A percentile compares a stretch with the other conserved stretches of the same genome.
These are phyloP conservation scores for Sebastes taczanowskii DNA, from an alignment of 2,797 vertebrate genomes.

Conservation along the genomic window DNA sequence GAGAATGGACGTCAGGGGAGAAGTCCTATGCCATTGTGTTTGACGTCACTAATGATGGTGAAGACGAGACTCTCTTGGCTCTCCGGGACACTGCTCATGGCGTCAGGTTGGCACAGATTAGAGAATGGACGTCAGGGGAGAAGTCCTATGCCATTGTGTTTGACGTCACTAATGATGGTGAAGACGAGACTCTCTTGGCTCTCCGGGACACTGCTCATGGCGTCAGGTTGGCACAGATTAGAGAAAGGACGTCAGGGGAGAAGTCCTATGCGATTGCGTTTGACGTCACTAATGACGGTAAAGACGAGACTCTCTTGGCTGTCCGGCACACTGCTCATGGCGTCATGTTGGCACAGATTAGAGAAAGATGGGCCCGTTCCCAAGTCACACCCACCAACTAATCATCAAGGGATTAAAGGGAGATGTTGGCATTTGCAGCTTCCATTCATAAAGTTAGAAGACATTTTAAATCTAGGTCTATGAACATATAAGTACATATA, in stretches of 20 bases:
- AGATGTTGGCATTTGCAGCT: background rate
- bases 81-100: background rate
- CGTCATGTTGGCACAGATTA: background rate
- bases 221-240: background rate
- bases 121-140: background rate
- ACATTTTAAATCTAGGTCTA: background rate
- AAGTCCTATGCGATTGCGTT: background rate
- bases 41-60: constrained; percentile 25
- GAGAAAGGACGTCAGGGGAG: background rate
- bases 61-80: constrained; percentile 5
- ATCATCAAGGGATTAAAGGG: background rate
- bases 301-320: constrained; percentile 9
- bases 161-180: constrained; percentile 25
- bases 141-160: background rate
- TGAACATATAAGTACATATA: background rate
- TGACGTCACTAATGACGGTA: constrained; percentile 25
- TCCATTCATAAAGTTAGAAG: background rate
- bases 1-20: no score
- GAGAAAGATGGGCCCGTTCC: background rate
- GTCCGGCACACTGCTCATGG: background rate
- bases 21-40: background rate
- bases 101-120: background rate
- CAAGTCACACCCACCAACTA: constrained; percentile 13
- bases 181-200: constrained; percentile 5
- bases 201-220: background rate